Evolutionary conservation across 2,113 vertebrate species (phyloP).

Genomic region (Ictalurus furcatus): DNA sequence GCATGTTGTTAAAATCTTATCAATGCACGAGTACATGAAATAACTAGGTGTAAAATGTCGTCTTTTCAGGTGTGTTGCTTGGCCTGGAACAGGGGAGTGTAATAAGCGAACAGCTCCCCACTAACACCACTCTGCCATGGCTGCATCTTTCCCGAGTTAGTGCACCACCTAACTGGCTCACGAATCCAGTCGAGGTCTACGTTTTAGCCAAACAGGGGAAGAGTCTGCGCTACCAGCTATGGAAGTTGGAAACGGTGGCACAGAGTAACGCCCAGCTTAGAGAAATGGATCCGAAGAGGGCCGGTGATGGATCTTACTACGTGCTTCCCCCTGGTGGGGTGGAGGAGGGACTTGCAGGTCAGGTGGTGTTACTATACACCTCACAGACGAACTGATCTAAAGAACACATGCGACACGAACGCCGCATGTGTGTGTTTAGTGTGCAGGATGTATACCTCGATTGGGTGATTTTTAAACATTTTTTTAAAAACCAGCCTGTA

Average conservation of each 20-base stretch:
- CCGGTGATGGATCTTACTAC: conserved; percentile 72
- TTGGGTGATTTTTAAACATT: not conserved
- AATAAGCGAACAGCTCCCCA: conserved; percentile 30
- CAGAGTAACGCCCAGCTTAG: conserved; percentile 84
- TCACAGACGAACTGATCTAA: conserved; percentile 32
- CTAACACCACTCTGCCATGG: conserved; percentile 69
- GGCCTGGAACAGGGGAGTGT: conserved; percentile 60
- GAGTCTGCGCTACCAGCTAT: conserved; percentile 85
- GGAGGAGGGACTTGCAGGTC: conserved; percentile 78
- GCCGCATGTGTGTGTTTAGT: not conserved
- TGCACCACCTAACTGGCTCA: conserved; percentile 16
- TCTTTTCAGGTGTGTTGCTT: conserved; percentile 68
- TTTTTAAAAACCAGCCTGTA: not conserved
- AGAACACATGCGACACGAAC: not conserved
- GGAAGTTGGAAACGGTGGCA: conserved; percentile 72
- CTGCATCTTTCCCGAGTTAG: conserved; percentile 50
- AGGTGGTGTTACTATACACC: conserved; percentile 75
- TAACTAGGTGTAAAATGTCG: not conserved
- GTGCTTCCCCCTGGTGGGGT: conserved; percentile 80
- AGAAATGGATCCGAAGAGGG: conserved; percentile 77
- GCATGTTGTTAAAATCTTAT: not conserved
- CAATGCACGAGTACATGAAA: not conserved
- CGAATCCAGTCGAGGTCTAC: conserved; percentile 56
- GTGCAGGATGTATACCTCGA: not conserved
- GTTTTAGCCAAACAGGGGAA: conserved; percentile 87